Percentiles rank a stretch among this genome's conserved stretches.
phyloP scores from a whole-genome alignment of 2,888 invertebrate genomes.

The Aquatica leii region DNA sequence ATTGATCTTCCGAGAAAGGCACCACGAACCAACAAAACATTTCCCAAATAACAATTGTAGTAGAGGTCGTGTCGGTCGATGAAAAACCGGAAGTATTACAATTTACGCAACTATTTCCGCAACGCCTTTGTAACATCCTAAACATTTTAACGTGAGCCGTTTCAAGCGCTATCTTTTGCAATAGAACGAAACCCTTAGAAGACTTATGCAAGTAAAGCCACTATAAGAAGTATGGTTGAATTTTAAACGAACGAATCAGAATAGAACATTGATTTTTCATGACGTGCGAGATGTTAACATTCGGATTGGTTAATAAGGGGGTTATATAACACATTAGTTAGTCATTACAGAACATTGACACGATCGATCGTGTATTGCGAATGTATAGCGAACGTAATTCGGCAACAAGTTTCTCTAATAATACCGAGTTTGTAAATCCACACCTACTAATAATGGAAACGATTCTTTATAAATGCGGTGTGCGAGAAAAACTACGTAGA shows the following conservation, averaged over 20 bases:
- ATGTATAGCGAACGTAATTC: not conserved
- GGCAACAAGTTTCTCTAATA: conserved; percentile 7
- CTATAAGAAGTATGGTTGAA: conserved; percentile 1
- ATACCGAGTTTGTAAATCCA: not conserved
- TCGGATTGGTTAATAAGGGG: conserved; percentile 10
- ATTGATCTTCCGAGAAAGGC: too few species aligned
- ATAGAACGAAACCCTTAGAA: too few species aligned
- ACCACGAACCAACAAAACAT: too few species aligned
- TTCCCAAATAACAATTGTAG: too few species aligned
- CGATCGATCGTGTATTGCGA: not conserved
- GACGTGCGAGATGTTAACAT: conserved; percentile 13
- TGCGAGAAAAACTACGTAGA: conserved; percentile 27
- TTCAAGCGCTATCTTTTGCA: too few species aligned
- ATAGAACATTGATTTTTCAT: conserved; percentile 16
- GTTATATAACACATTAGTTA: not conserved
- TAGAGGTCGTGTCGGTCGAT: too few species aligned
- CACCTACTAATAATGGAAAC: too few species aligned
- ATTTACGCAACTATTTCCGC: conserved; percentile 2
- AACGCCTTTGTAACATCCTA: not conserved
- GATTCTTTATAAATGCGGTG: too few species aligned
- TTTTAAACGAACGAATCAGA: conserved; percentile 7
- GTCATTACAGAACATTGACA: not conserved
- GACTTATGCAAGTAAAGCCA: too few species aligned
- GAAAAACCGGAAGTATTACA: not conserved
- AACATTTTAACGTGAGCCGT: too few species aligned